Conservation (phyloP, 1,140 invertebrate genomes). For the Drosophila simulans region DNA sequence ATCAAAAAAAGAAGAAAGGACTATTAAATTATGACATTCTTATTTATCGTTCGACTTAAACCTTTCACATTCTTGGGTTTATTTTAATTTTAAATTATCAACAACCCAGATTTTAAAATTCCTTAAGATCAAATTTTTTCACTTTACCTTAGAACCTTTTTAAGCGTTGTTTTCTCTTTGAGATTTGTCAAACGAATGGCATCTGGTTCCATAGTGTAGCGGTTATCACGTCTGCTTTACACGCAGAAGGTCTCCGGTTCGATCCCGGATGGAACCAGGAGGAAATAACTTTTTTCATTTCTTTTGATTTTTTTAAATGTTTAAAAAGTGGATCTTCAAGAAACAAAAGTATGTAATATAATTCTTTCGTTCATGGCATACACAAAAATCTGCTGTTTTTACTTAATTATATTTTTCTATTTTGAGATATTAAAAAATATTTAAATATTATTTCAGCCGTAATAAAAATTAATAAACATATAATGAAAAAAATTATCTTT, state of each 20-base stretch:
- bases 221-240: constrained; percentile 89
- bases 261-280: constrained; percentile 87
- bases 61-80: background rate
- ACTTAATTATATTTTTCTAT: too few relatives aligned
- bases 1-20: background rate
- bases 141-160: background rate
- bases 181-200: background rate
- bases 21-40: constrained; percentile 13
- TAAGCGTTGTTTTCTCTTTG: background rate
- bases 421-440: too few relatives aligned
- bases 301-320: constrained; percentile 1
- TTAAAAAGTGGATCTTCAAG: background rate
- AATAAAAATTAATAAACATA: background rate
- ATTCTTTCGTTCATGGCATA: background rate
- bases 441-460: too few relatives aligned
- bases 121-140: background rate
- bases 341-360: background rate
- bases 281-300: constrained; percentile 8
- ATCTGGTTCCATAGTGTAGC: constrained; percentile 86
- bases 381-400: too few relatives aligned
- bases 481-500: background rate
- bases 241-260: constrained; percentile 89
- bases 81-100: constrained; percentile 1
- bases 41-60: background rate
- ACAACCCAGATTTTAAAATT: constrained; percentile 1